Percentiles rank a stretch among this genome's conserved stretches.
Conservation (phyloP, 1,140 invertebrate genomes). For the Yoshiicerus persimilis region DNA sequence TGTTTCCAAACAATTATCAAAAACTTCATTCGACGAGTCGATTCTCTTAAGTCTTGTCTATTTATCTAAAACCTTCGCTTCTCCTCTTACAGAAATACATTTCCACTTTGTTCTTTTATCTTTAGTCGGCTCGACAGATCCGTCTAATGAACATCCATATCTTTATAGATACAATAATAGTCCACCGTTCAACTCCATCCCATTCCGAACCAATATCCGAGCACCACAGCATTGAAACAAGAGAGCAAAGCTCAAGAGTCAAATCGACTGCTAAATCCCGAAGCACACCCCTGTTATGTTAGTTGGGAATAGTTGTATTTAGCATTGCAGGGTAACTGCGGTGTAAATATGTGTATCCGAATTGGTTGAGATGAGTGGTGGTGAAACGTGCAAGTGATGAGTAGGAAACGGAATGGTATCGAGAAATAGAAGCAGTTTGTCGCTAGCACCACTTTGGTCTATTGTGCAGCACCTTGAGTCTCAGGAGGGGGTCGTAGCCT, state of each 20-base stretch:
- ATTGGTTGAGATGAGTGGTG: too few relatives aligned
- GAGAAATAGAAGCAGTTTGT: background rate
- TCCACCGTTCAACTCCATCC: too few relatives aligned
- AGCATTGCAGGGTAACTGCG: too few relatives aligned
- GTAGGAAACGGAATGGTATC: background rate
- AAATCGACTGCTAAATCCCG: background rate
- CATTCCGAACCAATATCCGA: too few relatives aligned
- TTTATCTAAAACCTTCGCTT: background rate
- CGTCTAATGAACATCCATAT: too few relatives aligned
- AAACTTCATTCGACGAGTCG: slow-evolving; percentile 7
- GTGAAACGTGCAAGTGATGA: background rate
- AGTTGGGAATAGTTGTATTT: too few relatives aligned
- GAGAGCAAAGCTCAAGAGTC: background rate
- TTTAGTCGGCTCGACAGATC: background rate
- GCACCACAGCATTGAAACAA: background rate
- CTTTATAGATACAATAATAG: background rate
- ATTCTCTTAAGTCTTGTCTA: slow-evolving; percentile 18
- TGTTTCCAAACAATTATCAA: slow-evolving; percentile 43
- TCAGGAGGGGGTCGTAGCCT: slow-evolving; percentile 10
- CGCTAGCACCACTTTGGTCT: background rate
- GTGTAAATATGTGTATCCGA: too few relatives aligned
- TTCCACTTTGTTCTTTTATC: background rate
- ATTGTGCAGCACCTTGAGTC: background rate
- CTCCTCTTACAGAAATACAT: background rate
- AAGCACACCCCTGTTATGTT: background rate